These are phyloP conservation scores for Willisornis vidua DNA, from an alignment of 2,113 vertebrate genomes.

Conservation along the genomic window DNA sequence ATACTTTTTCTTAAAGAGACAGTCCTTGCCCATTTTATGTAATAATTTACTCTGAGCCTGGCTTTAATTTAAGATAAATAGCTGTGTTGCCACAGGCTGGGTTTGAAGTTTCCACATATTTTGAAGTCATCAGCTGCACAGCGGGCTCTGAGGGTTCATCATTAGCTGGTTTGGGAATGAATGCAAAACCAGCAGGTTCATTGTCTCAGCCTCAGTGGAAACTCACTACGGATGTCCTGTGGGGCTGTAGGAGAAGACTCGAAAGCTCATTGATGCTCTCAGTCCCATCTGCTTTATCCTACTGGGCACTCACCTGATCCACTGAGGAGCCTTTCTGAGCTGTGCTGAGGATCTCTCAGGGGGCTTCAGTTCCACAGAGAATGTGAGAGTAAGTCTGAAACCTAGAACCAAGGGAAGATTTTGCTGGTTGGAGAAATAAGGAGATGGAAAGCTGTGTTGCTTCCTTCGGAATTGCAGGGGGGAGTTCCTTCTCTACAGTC, in stretches of 20 bases:
- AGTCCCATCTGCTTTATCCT: not conserved
- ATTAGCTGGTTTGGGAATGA: not conserved
- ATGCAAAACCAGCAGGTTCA: not conserved
- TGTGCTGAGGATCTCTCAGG: not conserved
- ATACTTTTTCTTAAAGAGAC: not conserved
- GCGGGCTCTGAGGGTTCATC: not conserved
- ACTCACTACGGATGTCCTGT: not conserved
- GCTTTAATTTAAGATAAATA: not conserved
- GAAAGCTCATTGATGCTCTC: not conserved
- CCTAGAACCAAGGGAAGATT: not conserved
- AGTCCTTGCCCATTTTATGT: not conserved
- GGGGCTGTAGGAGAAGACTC: not conserved
- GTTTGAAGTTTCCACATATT: not conserved
- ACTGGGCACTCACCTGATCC: not conserved
- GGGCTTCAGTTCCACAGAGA: not conserved
- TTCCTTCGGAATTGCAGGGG: not conserved
- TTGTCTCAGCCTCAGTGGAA: not conserved
- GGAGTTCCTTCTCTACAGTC: not conserved
- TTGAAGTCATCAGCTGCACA: not conserved
- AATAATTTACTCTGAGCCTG: not conserved
- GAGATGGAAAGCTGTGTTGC: not conserved
- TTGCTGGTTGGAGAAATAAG: not conserved
- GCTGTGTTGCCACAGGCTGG: not conserved
- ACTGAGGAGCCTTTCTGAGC: not conserved
- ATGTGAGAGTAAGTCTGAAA: not conserved